Evolutionary conservation across 2,113 vertebrate species (phyloP).

Genomic region (Lepisosteus oculatus): DNA sequence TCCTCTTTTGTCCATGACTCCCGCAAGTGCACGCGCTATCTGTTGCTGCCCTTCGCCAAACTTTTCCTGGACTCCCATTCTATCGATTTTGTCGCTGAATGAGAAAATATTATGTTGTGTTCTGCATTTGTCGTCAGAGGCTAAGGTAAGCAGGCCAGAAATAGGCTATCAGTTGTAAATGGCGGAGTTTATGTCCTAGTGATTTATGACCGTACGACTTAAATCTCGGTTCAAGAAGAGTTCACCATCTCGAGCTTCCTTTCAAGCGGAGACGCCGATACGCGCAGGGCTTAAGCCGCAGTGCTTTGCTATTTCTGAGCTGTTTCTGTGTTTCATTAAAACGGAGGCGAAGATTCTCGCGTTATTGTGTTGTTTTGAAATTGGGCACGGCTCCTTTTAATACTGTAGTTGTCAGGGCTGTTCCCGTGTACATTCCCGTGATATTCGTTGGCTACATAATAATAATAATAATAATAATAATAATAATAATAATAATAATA

Average conservation of each 20-base stretch:
- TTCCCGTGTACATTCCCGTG: too few species aligned
- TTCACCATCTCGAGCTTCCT: constrained; percentile 92
- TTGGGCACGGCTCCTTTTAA: background rate
- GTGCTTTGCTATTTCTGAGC: constrained; percentile 61
- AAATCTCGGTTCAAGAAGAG: constrained; percentile 99
- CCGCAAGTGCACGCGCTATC: constrained; percentile 62
- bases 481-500: background rate
- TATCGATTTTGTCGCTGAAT: constrained; percentile 78
- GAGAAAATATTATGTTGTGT: constrained; percentile 75
- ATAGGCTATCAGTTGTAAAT: constrained; percentile 88
- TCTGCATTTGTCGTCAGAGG: constrained; percentile 88
- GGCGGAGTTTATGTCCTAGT: constrained; percentile 93
- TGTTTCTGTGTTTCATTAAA: constrained; percentile 50
- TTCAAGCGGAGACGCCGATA: constrained; percentile 81
- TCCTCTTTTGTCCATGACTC: constrained; percentile 66
- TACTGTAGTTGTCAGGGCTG: too few species aligned
- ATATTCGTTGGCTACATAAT: background rate
- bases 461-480: background rate
- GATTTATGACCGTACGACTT: constrained; percentile 99
- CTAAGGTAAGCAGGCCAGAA: constrained; percentile 96
- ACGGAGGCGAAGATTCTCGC: background rate
- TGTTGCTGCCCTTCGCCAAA: constrained; percentile 49
- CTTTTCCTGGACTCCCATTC: constrained; percentile 66
- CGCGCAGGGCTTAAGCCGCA: constrained; percentile 77
- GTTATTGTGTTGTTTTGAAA: background rate